A percentile compares a stretch with the other conserved stretches of the same genome.
Conservation (phyloP, 1,140 invertebrate species). For the Battus philenor region DNA sequence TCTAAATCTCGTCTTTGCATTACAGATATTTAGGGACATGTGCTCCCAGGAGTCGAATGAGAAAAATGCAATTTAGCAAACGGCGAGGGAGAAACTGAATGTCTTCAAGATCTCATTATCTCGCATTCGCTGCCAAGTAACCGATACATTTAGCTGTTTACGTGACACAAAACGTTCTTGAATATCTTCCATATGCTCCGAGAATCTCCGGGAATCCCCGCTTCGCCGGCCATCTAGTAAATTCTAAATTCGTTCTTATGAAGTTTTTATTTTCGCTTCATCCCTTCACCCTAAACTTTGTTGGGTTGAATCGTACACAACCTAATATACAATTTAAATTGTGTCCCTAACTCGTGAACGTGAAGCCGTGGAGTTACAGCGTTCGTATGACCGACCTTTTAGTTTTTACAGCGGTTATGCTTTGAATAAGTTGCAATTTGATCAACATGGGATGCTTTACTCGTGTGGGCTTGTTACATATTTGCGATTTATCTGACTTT, state of each 20-base stretch:
- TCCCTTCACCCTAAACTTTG: slow-evolving; percentile 19
- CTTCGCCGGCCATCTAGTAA: slow-evolving; percentile 3
- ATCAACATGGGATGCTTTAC: slow-evolving; percentile 28
- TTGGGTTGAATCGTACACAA: slow-evolving; percentile 21
- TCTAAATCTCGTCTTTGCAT: no score
- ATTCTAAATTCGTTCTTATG: slow-evolving; percentile 21
- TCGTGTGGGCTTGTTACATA: slow-evolving; percentile 4
- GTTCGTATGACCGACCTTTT: slow-evolving; percentile 22
- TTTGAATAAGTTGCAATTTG: slow-evolving; percentile 31
- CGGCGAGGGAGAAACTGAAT: neutral
- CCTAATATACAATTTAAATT: slow-evolving; percentile 59
- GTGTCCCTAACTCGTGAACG: slow-evolving; percentile 41
- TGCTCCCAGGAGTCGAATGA: no score
- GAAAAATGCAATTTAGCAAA: slow-evolving; percentile 8
- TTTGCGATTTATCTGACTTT: no score
- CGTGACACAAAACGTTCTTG: slow-evolving; percentile 1
- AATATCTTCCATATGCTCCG: slow-evolving; percentile 3
- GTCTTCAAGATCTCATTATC: slow-evolving; percentile 12
- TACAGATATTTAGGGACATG: no score
- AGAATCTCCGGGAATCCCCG: slow-evolving; percentile 2
- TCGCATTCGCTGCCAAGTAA: slow-evolving; percentile 3
- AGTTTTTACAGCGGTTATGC: slow-evolving; percentile 31
- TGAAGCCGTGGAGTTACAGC: slow-evolving; percentile 25
- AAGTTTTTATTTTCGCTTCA: slow-evolving; percentile 20
- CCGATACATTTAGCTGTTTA: slow-evolving; percentile 9